These are phyloP conservation scores for Strigamia maritima DNA, from an alignment of 2,888 invertebrate species.

Conservation along the genomic window DNA sequence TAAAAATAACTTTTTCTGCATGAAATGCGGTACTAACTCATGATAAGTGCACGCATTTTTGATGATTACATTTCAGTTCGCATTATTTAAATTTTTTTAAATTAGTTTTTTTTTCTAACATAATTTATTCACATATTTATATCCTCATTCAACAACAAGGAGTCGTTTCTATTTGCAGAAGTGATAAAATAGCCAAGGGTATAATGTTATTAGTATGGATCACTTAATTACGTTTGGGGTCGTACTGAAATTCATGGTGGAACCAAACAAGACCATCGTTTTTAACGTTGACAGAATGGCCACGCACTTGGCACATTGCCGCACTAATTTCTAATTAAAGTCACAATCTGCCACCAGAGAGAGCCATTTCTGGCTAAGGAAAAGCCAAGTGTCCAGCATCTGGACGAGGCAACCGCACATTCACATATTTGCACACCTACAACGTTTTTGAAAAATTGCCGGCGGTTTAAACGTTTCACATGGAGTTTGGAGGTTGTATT, in stretches of 20 bases:
- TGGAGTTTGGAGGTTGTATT: no score
- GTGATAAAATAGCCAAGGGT: not conserved
- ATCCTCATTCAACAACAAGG: no score
- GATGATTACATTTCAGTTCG: not conserved
- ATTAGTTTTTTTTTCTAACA: not conserved
- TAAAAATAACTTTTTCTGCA: not conserved
- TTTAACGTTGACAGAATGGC: not conserved
- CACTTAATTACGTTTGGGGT: conserved; percentile 4
- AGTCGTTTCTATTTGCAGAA: not conserved
- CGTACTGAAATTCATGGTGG: not conserved
- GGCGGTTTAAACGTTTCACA: not conserved
- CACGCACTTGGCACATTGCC: not conserved
- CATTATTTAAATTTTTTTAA: not conserved
- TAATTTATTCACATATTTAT: no score
- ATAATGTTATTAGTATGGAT: not conserved
- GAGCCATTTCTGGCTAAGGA: not conserved
- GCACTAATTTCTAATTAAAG: conserved; percentile 4
- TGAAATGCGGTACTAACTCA: conserved; percentile 4
- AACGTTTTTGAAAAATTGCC: not conserved
- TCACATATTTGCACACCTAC: not conserved
- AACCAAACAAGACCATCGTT: not conserved
- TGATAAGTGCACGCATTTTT: not conserved
- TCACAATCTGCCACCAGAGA: conserved; percentile 2
- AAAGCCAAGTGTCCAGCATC: not conserved
- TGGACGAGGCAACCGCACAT: not conserved